A percentile compares a stretch with the other conserved stretches of the same genome.
phyloP scores from a whole-genome alignment of 2,113 vertebrate genomes.

The Ondatra zibethicus region DNA sequence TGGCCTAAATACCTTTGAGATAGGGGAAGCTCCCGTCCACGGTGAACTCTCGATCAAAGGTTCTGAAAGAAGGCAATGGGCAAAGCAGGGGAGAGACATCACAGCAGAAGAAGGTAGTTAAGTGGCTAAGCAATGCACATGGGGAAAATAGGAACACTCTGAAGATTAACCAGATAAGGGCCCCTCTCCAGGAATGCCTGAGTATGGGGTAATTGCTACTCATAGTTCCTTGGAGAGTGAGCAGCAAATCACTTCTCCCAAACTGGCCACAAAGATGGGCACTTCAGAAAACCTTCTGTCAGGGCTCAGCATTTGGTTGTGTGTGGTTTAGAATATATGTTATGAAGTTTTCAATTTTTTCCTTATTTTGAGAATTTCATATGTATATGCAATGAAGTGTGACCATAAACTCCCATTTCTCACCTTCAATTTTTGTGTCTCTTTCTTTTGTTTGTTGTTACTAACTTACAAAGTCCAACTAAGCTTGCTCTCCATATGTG shows the following conservation, averaged over 20 bases:
- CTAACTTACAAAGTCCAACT: neutral
- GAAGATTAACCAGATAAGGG: too few relatives aligned
- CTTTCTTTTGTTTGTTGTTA: too few relatives aligned
- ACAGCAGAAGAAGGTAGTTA: neutral
- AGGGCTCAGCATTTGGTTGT: neutral
- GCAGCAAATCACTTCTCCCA: conserved; percentile 44
- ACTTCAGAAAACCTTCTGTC: conserved; percentile 29
- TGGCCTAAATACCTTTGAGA: conserved; percentile 60
- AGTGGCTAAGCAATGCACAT: neutral
- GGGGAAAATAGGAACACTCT: neutral
- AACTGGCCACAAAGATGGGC: conserved; percentile 24
- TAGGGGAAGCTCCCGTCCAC: conserved; percentile 11
- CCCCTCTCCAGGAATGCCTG: neutral
- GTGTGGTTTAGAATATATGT: neutral
- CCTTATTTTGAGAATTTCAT: neutral
- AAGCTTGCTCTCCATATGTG: neutral
- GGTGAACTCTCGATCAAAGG: conserved; percentile 36
- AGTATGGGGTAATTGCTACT: neutral
- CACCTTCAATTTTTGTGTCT: neutral
- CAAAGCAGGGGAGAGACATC: conserved; percentile 55
- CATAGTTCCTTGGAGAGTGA: conserved; percentile 21
- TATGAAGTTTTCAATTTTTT: neutral
- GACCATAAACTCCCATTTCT: too few relatives aligned
- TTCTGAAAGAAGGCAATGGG: conserved; percentile 33
- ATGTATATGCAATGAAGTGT: neutral